Conservation (phyloP, 1,140 invertebrate genomes). For the Heliconius congener region DNA sequence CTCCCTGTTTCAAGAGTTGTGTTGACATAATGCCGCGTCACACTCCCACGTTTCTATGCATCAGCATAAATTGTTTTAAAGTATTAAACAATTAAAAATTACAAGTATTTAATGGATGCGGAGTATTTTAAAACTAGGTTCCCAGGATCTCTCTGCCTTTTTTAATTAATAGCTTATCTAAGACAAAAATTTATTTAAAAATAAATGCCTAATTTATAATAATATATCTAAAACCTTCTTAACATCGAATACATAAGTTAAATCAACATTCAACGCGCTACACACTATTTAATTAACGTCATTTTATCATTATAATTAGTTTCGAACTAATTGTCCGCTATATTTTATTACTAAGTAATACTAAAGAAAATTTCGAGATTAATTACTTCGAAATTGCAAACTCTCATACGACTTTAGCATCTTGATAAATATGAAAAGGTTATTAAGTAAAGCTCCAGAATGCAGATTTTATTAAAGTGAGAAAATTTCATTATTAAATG, state of each 20-base stretch:
- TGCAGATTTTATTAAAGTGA: slow-evolving; percentile 14
- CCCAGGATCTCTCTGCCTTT: too few relatives aligned
- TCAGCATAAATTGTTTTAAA: neutral
- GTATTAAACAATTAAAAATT: neutral
- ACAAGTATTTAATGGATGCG: too few relatives aligned
- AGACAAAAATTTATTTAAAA: too few relatives aligned
- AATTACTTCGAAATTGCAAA: neutral
- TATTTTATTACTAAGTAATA: neutral
- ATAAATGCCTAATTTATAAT: too few relatives aligned
- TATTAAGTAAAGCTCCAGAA: slow-evolving; percentile 10
- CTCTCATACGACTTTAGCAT: neutral
- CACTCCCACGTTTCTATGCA: neutral
- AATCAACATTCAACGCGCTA: neutral
- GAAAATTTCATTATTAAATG: slow-evolving; percentile 9
- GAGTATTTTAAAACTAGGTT: too few relatives aligned
- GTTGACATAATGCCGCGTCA: slow-evolving; percentile 3
- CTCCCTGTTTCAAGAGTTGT: neutral
- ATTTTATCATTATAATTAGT: neutral
- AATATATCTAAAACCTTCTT: too few relatives aligned
- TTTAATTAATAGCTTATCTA: too few relatives aligned
- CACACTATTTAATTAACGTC: neutral
- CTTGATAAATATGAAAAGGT: slow-evolving; percentile 12
- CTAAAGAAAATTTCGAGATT: neutral
- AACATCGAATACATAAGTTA: too few relatives aligned
- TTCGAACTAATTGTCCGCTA: neutral